Conservation (phyloP, 2,797 vertebrate species). For the Bovichtus variegatus region DNA sequence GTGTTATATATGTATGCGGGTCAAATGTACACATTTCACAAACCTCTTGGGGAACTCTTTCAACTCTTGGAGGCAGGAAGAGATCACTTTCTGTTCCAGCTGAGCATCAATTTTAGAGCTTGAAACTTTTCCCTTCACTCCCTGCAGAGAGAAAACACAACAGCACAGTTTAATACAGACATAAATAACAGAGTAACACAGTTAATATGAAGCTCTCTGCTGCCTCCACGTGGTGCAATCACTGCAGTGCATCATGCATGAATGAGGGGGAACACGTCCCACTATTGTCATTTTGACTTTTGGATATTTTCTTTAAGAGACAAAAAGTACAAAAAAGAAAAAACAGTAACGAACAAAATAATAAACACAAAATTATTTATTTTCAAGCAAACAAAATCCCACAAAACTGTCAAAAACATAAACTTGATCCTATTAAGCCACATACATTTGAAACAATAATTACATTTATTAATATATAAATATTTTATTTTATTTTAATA, state of each 20-base stretch:
- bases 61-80: slow-evolving; percentile 84
- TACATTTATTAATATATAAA: neutral
- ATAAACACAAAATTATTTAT: neutral
- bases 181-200: rapidly evolving
- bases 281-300: neutral
- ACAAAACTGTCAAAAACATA: neutral
- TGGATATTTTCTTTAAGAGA: neutral
- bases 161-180: rapidly evolving
- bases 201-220: slow-evolving; percentile 13
- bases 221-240: slow-evolving; percentile 33
- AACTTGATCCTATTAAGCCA: neutral
- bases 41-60: slow-evolving; percentile 87
- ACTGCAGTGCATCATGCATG: rapidly evolving
- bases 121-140: slow-evolving; percentile 67
- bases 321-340: neutral
- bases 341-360: neutral
- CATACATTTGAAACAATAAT: neutral
- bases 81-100: slow-evolving; percentile 81
- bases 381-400: neutral
- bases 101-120: slow-evolving; percentile 81
- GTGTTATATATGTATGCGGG: neutral
- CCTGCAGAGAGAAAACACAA: slow-evolving; percentile 72
- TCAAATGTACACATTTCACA: neutral
- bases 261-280: neutral
- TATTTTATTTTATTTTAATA: neutral